A percentile compares a stretch with the other conserved stretches of the same genome.
Evolutionary conservation across 2,888 invertebrate genomes (phyloP).

Genomic region (Neoitamus cyanurus): DNA sequence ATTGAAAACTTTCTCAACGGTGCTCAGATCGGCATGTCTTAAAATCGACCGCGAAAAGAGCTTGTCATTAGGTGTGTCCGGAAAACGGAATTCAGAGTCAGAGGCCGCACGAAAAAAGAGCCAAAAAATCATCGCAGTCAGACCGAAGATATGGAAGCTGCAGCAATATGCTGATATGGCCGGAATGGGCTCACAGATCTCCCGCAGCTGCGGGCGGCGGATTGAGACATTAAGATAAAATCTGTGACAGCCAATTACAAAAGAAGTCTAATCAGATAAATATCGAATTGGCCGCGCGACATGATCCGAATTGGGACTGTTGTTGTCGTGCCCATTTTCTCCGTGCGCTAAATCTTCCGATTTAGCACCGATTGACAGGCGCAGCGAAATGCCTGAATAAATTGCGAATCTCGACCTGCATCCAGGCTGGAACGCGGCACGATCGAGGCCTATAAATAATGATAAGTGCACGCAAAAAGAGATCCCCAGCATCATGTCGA

Average conservation of each 20-base stretch:
- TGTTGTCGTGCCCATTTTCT: background rate
- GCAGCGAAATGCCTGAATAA: conserved; percentile 9
- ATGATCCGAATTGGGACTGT: conserved; percentile 10
- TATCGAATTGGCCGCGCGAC: conserved; percentile 21
- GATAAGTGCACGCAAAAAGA: conserved; percentile 2
- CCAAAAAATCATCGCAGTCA: background rate
- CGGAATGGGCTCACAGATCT: conserved; percentile 16
- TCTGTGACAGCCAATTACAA: conserved; percentile 25
- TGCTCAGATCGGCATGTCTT: background rate
- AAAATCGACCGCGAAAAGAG: background rate
- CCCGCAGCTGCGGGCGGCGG: background rate
- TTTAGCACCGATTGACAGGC: conserved; percentile 31
- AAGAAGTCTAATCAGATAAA: conserved; percentile 28
- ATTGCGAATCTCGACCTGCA: conserved; percentile 14
- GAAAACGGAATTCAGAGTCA: background rate
- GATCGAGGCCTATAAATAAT: conserved; percentile 39
- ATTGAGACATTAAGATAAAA: conserved; percentile 33
- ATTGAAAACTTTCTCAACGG: background rate
- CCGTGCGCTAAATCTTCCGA: conserved; percentile 21
- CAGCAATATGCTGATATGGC: conserved; percentile 7
- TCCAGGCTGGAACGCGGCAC: background rate
- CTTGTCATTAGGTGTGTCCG: conserved; percentile 1
- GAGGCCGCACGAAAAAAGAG: background rate
- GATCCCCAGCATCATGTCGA: conserved; percentile 37
- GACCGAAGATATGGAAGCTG: conserved; percentile 9